These are phyloP conservation scores for Enoplosus armatus DNA, from an alignment of 2,797 vertebrate genomes.

Conservation along the genomic window DNA sequence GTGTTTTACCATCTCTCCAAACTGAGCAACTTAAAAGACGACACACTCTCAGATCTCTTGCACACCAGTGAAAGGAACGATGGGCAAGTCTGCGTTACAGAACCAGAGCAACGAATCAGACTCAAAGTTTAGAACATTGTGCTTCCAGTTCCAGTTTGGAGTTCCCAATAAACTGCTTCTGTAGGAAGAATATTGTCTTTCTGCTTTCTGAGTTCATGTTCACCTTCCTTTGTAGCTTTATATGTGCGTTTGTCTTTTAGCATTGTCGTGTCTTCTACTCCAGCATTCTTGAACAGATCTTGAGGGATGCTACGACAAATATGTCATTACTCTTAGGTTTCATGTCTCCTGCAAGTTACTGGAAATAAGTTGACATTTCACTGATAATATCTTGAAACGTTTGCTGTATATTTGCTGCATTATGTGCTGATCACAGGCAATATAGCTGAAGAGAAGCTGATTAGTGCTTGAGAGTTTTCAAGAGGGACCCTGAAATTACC, in stretches of 20 bases:
- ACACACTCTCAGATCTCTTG: conserved; percentile 59
- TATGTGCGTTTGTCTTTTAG: background rate
- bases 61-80: conserved; percentile 28
- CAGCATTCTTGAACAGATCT: background rate
- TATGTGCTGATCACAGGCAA: background rate
- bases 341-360: background rate
- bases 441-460: conserved; percentile 4
- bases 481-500: conserved; percentile 3
- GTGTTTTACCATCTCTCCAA: conserved; percentile 60
- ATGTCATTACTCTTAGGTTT: background rate
- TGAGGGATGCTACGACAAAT: background rate
- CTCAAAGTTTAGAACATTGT: conserved; percentile 32
- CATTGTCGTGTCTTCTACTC: background rate
- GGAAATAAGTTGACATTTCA: background rate
- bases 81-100: background rate
- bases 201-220: background rate
- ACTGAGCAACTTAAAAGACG: conserved; percentile 65
- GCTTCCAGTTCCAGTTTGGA: background rate
- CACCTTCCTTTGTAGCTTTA: background rate
- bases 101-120: conserved; percentile 3
- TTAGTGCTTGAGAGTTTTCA: background rate
- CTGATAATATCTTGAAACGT: background rate
- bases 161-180: conserved; percentile 7
- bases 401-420: conserved; percentile 4
- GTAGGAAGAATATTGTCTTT: background rate